Conservation (phyloP, 1,140 invertebrate genomes). For the Euura lappo region DNA sequence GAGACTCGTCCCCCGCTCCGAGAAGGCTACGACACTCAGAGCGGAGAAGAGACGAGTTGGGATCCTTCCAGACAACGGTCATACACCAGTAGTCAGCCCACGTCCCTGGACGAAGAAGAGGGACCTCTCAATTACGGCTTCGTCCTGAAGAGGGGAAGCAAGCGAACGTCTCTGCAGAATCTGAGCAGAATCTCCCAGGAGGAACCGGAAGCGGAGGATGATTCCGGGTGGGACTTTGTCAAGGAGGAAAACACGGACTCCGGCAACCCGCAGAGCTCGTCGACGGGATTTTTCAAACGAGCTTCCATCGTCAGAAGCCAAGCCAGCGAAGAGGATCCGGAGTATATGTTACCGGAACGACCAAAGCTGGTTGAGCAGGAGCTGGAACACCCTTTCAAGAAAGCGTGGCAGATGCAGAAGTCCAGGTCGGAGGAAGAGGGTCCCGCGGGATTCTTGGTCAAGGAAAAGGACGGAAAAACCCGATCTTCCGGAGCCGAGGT, state of each 20-base stretch:
- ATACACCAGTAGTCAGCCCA: slow-evolving; percentile 37
- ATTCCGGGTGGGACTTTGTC: slow-evolving; percentile 29
- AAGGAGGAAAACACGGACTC: slow-evolving; percentile 31
- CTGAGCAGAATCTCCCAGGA: slow-evolving; percentile 43
- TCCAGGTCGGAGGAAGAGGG: slow-evolving; percentile 56
- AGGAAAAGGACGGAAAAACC: slow-evolving; percentile 19
- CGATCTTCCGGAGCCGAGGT: slow-evolving; percentile 22
- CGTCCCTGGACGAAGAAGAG: slow-evolving; percentile 44
- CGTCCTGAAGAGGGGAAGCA: slow-evolving; percentile 43
- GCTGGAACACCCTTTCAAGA: slow-evolving; percentile 57
- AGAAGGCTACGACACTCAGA: slow-evolving; percentile 33
- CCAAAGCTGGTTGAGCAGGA: slow-evolving; percentile 57
- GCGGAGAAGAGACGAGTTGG: slow-evolving; percentile 40
- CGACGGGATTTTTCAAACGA: slow-evolving; percentile 50
- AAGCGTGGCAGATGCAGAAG: slow-evolving; percentile 58
- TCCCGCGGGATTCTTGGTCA: slow-evolving; percentile 42
- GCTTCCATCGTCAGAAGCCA: slow-evolving; percentile 58
- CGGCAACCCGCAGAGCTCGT: slow-evolving; percentile 25
- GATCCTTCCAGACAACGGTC: slow-evolving; percentile 29
- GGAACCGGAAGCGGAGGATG: slow-evolving; percentile 29
- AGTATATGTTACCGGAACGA: slow-evolving; percentile 54
- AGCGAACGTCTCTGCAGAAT: slow-evolving; percentile 48
- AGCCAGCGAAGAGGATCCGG: slow-evolving; percentile 57
- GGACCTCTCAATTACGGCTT: slow-evolving; percentile 39
- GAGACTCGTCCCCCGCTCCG: slow-evolving; percentile 31